phyloP scores from a whole-genome alignment of 1,140 invertebrate species.

The Papilio aristodemus region DNA sequence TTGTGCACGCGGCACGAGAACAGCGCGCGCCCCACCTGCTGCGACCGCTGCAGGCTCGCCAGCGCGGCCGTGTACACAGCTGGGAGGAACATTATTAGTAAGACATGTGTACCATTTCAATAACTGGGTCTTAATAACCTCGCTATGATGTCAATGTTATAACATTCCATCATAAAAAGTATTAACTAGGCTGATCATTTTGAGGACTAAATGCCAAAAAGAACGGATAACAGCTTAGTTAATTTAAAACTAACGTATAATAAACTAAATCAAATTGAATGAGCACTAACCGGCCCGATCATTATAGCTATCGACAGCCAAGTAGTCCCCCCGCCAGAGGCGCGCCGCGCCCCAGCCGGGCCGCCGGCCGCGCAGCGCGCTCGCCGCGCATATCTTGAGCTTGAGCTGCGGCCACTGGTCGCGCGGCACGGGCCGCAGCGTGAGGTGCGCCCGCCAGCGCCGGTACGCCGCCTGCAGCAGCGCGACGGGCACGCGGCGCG shows the following conservation, averaged over 20 bases:
- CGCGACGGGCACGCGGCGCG: conserved; percentile 81
- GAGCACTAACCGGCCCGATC: conserved; percentile 79
- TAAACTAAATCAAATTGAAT: too few relatives aligned
- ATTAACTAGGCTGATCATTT: too few relatives aligned
- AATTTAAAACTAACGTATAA: too few relatives aligned
- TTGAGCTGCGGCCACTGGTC: conserved; percentile 94
- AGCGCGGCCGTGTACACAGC: conserved; percentile 82
- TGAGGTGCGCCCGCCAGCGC: conserved; percentile 94
- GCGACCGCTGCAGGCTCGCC: conserved; percentile 49
- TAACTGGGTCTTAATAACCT: too few relatives aligned
- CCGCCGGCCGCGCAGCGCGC: conserved; percentile 87
- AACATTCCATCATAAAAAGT: too few relatives aligned
- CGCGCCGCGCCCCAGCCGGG: conserved; percentile 90
- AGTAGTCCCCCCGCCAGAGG: conserved; percentile 96
- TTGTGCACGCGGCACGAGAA: conserved; percentile 84
- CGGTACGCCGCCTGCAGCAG: conserved; percentile 84
- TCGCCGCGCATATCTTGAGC: conserved; percentile 89
- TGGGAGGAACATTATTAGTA: conserved; percentile 60
- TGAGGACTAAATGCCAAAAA: too few relatives aligned
- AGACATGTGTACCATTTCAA: too few relatives aligned
- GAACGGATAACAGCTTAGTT: too few relatives aligned
- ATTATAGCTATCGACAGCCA: conserved; percentile 89
- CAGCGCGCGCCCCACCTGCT: conserved; percentile 57
- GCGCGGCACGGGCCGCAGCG: conserved; percentile 89
- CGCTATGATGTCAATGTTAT: too few relatives aligned